Evolutionary conservation across 1,140 invertebrate genomes (phyloP).

Genomic region (Trinorchestia longiramus): DNA sequence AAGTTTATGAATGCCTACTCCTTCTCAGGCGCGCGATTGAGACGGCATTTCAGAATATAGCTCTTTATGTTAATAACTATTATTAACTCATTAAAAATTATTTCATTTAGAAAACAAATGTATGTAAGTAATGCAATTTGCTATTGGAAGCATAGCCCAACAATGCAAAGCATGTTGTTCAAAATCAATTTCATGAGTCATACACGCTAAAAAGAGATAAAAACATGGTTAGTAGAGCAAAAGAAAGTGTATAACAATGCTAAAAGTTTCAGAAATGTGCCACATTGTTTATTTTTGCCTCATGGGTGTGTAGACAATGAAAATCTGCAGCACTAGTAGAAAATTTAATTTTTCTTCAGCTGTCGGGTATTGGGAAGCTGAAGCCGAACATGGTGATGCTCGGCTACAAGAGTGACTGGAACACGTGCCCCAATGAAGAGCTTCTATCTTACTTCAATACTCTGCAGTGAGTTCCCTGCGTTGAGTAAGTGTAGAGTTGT

Average conservation of each 20-base stretch:
- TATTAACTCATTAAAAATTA: no score
- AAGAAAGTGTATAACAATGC: neutral
- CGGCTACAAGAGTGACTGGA: conserved; percentile 53
- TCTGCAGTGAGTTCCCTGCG: conserved; percentile 37
- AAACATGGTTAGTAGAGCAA: neutral
- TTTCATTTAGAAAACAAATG: no score
- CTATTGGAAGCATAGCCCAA: no score
- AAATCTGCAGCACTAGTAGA: neutral
- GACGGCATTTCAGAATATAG: no score
- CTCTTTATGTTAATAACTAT: no score
- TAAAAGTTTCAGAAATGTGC: neutral
- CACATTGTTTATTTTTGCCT: neutral
- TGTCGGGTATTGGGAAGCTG: conserved; percentile 74
- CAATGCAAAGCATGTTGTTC: no score
- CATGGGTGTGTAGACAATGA: neutral
- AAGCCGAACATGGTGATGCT: conserved; percentile 56
- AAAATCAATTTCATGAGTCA: no score
- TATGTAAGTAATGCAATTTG: no score
- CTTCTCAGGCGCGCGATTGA: no score
- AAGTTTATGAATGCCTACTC: no score
- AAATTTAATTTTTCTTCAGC: conserved; percentile 58
- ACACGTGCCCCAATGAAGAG: conserved; percentile 36
- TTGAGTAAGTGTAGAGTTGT: no score
- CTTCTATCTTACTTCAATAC: conserved; percentile 54
- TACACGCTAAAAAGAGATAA: no score